Percentiles rank a stretch among this genome's conserved stretches.
Conservation (phyloP, 2,888 invertebrate genomes). For the Acleris emargana region DNA sequence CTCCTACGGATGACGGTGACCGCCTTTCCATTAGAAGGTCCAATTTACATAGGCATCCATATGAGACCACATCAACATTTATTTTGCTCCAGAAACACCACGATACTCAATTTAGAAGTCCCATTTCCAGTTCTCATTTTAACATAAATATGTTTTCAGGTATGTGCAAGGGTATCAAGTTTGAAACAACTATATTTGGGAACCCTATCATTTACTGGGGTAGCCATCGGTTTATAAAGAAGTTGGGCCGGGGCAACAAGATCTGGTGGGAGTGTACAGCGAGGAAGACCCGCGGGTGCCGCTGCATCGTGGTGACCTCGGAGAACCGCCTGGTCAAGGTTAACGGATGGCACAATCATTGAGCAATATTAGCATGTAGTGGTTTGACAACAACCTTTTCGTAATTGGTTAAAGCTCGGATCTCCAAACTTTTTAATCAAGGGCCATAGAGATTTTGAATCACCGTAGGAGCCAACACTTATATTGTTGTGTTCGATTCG, state of each 20-base stretch:
- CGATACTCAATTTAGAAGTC: no score
- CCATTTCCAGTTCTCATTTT: not conserved
- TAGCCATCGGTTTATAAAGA: constrained; percentile 70
- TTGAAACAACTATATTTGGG: constrained; percentile 65
- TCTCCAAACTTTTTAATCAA: no score
- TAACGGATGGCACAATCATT: constrained; percentile 73
- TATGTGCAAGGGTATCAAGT: constrained; percentile 49
- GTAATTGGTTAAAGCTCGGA: not conserved
- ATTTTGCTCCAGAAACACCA: no score
- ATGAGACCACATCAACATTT: no score
- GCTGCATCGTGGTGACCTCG: constrained; percentile 68
- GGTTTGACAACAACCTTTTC: not conserved
- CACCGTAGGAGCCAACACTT: no score
- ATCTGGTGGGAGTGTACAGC: constrained; percentile 76
- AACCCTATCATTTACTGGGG: constrained; percentile 73
- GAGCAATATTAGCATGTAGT: constrained; percentile 19
- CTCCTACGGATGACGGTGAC: no score
- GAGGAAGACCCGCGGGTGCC: constrained; percentile 63
- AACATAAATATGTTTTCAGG: constrained; percentile 20
- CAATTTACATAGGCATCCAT: no score
- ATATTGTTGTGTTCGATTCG: no score
- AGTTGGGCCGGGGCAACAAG: constrained; percentile 61
- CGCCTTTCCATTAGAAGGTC: no score
- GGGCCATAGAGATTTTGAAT: no score
- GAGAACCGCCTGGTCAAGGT: constrained; percentile 65